Base-by-base conservation (phyloP, 2,113 vertebrate genomes). In the Bostrychus sinensis region DNA sequence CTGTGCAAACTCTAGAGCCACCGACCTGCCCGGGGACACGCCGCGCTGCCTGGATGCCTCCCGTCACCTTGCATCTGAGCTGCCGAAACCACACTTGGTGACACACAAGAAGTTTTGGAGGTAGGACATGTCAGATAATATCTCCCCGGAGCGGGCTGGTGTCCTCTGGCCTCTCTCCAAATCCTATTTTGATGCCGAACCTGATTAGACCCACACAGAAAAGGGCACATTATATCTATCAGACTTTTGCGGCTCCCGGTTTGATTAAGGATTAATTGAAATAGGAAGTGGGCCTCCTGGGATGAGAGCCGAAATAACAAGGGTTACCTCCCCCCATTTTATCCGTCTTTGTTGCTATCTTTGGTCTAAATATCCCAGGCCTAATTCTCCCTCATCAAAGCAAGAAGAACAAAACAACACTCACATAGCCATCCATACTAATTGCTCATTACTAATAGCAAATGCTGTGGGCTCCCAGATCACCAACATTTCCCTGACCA, bases 201-300 rank as follows among this genome's bases (percentile, higher is more conserved):
- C 73, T 83, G 84, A 91, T 89, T 89, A 86, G 61, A 73, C 43
- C 37, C 17, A 76, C 62, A 22, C 20, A 13, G 74, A 75, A 86
- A 66, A 74, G 68, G 58, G 75, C 68, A 88, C 91, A 91, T 87
- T 82, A 81, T 85, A 88, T 91, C 88, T 51, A 51, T 51, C 48
- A 51, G 25, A 86, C 87, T 75, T 91, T 88, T 88, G 81, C 80
- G 50, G 81, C 80, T 76, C 75, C 57, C 28, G 57, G 63, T 81
- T 83, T 90, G 86, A 90, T 92, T 84, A 83, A 62, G 58, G 77
- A 83, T 87, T 81, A 87, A 91, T 89, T 86, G 80, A 87, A 85
- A 86, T 59, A 76, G 79, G 75, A 73, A 67, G 62, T 22, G 26
- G 51, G 64, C 70, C 81, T 77, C 30, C 17, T 22, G 71, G 72